phyloP scores from a whole-genome alignment of 1,140 invertebrate species.

The Drosophila suzukii region DNA sequence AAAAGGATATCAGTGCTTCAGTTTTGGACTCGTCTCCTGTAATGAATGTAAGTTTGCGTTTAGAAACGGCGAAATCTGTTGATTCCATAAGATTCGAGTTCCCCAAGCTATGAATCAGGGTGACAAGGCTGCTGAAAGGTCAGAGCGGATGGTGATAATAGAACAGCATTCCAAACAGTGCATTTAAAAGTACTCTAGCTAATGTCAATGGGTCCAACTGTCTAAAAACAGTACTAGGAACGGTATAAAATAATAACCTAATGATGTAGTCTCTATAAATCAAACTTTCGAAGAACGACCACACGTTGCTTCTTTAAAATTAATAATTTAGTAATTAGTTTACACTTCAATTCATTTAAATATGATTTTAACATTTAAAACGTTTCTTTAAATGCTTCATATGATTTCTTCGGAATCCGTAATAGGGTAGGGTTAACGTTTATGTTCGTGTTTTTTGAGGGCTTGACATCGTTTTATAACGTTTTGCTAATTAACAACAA shows the following conservation, averaged over 20 bases:
- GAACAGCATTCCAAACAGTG: not conserved
- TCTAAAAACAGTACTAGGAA: too few relatives aligned
- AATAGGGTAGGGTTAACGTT: too few relatives aligned
- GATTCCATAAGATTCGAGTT: not conserved
- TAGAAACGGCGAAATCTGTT: not conserved
- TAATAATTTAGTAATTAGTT: not conserved
- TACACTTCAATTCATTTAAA: not conserved
- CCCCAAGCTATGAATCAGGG: not conserved
- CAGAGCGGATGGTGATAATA: not conserved
- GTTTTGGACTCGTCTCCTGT: slow-evolving; percentile 85
- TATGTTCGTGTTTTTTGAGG: not conserved
- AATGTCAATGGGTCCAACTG: not conserved
- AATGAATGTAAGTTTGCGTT: slow-evolving; percentile 88
- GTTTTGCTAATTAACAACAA: not conserved
- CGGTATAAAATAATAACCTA: too few relatives aligned
- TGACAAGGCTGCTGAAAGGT: not conserved
- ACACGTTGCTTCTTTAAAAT: too few relatives aligned
- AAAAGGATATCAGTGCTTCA: slow-evolving; percentile 55
- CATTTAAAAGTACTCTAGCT: not conserved
- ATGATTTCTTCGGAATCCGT: not conserved
- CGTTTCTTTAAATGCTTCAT: not conserved
- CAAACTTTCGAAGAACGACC: too few relatives aligned
- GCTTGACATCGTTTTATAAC: not conserved
- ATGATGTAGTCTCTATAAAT: too few relatives aligned
- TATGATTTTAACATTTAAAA: not conserved